Conservation (phyloP, 2,797 vertebrate species). For the Dipus sagitta region DNA sequence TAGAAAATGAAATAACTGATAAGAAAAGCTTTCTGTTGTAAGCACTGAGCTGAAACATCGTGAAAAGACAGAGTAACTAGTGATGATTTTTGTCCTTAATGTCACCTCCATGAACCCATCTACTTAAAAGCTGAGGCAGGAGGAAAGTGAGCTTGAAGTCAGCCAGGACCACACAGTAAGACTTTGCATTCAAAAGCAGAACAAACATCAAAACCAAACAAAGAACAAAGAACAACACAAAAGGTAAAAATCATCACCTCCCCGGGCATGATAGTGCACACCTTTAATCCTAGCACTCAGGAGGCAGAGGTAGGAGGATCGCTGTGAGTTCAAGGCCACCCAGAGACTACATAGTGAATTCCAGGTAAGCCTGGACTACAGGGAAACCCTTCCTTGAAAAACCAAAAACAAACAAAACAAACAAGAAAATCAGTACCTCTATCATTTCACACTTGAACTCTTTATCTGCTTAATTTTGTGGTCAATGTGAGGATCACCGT, state of each 20-base stretch:
- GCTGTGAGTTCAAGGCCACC: too few species aligned
- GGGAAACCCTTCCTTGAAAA: too few species aligned
- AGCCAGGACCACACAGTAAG: not conserved
- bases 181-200: not conserved
- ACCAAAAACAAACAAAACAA: not conserved
- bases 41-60: not conserved
- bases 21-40: conserved; percentile 14
- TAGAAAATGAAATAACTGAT: not conserved
- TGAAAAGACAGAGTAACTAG: not conserved
- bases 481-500: too few species aligned
- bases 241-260: not conserved
- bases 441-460: not conserved
- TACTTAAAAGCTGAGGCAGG: not conserved
- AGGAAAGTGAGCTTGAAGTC: not conserved
- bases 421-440: not conserved
- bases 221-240: not conserved
- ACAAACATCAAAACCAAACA: not conserved
- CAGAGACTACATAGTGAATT: too few species aligned
- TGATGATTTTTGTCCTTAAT: not conserved
- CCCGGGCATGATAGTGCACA: too few species aligned
- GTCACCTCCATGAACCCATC: not conserved
- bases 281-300: too few species aligned
- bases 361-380: too few species aligned
- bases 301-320: too few species aligned
- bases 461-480: not conserved